Percentiles rank a stretch among this genome's conserved stretches.
These are phyloP conservation scores for Eumaeus atala DNA, from an alignment of 1,140 invertebrate genomes.

Conservation along the genomic window DNA sequence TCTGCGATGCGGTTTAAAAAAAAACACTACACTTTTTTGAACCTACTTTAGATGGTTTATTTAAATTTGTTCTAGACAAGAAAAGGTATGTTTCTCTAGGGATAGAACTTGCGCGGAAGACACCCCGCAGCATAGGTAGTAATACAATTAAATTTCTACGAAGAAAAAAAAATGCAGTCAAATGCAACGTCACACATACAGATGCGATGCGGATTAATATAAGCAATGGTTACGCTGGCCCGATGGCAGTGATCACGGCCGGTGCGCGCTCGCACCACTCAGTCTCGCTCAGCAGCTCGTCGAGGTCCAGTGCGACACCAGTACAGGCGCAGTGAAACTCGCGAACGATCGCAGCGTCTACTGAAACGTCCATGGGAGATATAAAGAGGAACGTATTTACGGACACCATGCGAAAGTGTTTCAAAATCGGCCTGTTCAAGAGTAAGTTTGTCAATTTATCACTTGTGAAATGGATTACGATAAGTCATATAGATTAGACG, in stretches of 20 bases:
- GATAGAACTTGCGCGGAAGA: too few species aligned
- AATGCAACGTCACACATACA: too few species aligned
- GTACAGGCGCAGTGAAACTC: background rate
- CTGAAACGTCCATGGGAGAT: constrained; percentile 24
- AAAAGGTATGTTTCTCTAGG: too few species aligned
- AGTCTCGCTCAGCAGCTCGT: background rate
- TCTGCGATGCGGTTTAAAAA: too few species aligned
- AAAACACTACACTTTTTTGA: too few species aligned
- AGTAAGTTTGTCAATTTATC: constrained; percentile 39
- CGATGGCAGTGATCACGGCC: background rate
- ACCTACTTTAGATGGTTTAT: too few species aligned
- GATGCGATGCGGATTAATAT: background rate
- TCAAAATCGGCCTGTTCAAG: constrained; percentile 64
- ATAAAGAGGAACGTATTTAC: constrained; percentile 44
- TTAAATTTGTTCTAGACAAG: too few species aligned
- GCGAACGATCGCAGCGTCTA: too few species aligned
- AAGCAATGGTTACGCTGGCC: background rate
- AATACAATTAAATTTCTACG: too few species aligned
- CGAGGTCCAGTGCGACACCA: background rate
- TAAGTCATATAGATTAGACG: too few species aligned
- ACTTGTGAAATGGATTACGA: background rate
- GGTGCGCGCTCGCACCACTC: background rate
- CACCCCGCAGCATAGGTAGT: too few species aligned
- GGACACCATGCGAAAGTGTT: constrained; percentile 60
- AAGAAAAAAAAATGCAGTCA: too few species aligned